Evolutionary conservation across 2,888 invertebrate species (phyloP), one percentile per base, ranked within the genome.

Genomic region (Caenorhabditis virilis): DNA sequence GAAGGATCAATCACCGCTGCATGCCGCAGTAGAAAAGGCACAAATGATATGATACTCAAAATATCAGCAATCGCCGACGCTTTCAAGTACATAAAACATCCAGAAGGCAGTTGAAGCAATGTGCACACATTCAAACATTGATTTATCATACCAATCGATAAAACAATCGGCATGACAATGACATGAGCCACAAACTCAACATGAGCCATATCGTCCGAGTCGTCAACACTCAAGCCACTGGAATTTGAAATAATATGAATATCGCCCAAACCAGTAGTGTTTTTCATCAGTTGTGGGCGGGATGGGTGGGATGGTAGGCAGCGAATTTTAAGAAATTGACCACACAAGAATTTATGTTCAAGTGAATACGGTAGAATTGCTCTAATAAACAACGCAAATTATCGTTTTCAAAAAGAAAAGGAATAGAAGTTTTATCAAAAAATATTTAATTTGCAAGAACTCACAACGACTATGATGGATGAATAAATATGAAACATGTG

Each of bases 31-130:
- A 77, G 57, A 54, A 80, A 80, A 7, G 80, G 80, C 57, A 90
- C 87, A 68, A 89, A 89, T 77, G 89, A 89, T 35, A 89, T 82
- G 73, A 90, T 89, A 16, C 89, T 89, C 79, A 90, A 84, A 41
- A 91, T 87, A 38, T 91, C 90, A 4, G 90, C 90, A 2, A 89
- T 88, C 18, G 91, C 90, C 78, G 90, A 89, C 52, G 90, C 90
- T 88, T 75, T 77, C 15, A 80, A 62, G 52, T 78, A 80, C 16
- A 76, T 61, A 53, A 78, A 80, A 46, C 76, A 75, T 15, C 69
- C 69, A 9, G 76, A 58, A 25, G 72, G 69, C 23, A 79, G 58
- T 48, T 84, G 56, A 55, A 80, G 39, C 72, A 84, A 60, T 49
- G 80, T 72, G 74, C 83, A 77, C 68, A 84, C 65, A 74, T 80